Evolutionary conservation across 2,113 vertebrate species (phyloP).

Genomic region (Etheostoma spectabile): DNA sequence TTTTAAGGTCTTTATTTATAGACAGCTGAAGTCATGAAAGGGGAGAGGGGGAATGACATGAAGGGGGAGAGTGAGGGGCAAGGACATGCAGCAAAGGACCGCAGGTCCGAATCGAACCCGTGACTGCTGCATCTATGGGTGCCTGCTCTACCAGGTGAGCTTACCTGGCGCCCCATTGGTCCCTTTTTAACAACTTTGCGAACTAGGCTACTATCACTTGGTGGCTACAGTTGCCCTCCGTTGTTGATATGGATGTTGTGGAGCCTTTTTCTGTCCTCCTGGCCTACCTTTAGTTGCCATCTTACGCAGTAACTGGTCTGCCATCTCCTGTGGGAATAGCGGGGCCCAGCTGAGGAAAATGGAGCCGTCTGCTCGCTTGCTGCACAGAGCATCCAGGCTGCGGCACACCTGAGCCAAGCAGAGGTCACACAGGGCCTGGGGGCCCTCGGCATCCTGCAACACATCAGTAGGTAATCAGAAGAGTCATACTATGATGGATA

Average conservation of each 20-base stretch:
- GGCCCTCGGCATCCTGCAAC: conserved; percentile 88
- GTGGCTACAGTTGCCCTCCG: not conserved
- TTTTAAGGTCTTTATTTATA: too few species aligned
- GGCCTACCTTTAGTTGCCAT: conserved; percentile 91
- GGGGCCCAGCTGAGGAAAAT: conserved; percentile 88
- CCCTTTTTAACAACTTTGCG: not conserved
- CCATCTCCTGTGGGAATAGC: conserved; percentile 93
- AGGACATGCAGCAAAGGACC: too few species aligned
- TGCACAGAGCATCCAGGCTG: conserved; percentile 90
- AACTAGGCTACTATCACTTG: not conserved
- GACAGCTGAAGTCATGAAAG: too few species aligned
- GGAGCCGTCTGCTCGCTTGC: conserved; percentile 89
- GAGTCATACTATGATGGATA: not conserved
- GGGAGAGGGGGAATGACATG: too few species aligned
- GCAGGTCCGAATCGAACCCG: too few species aligned
- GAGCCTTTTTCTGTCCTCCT: conserved; percentile 1
- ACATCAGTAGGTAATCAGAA: conserved; percentile 5
- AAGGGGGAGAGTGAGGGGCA: too few species aligned
- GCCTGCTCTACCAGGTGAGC: too few species aligned
- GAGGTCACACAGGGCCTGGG: conserved; percentile 89
- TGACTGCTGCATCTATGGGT: too few species aligned
- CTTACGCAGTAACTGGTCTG: conserved; percentile 90
- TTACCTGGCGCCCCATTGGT: not conserved
- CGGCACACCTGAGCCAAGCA: conserved; percentile 91
- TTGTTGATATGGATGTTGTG: not conserved